Evolutionary conservation across 2,797 vertebrate species (phyloP), one percentile per base, ranked within the genome.

Genomic region (Manis pentadactyla): DNA sequence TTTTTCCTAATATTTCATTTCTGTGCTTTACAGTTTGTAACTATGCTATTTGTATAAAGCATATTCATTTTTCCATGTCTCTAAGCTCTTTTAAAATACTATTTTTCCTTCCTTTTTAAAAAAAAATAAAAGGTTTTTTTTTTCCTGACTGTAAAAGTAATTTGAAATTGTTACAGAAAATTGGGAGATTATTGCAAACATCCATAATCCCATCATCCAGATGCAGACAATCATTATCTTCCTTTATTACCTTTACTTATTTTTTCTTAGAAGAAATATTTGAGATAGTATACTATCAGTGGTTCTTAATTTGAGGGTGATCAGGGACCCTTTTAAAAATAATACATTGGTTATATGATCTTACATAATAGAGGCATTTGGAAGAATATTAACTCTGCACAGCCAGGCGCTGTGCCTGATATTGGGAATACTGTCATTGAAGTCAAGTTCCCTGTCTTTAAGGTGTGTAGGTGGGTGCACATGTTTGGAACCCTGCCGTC

Each of bases 161-260:
- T 87, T 77, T 77, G 83, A 94, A 96, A 63, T 82, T 77, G 64
- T 82, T 91, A 55, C 21, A 64, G 63, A 63, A 84, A 78, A 78
- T 51, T 91, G 46, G 18, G 63, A 91, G 91, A 87, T 84, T 37
- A 66, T 92, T 12, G 12, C 49, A 84, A 34, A 34, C 23, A 82
- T 94, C 21, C 29, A 23, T 82, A 87, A 39, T 59, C 12, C 8
- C 37, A 37, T 77, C 9, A 63, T 15, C 25, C 34, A 63, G 77
- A 75, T 19, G 11, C 68, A 77, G 55, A 55, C 13, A 46, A 83
- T 25, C 31, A 49, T 42, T 51, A 81, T 83, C 94, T 89, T 90
- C 68, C 53, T 77, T 63, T 92, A 64, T 83, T 57, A 78, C 46
- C 53, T 34, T 92, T n/a, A 66, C 6, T 68, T 74, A 49, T 79